Base-by-base conservation (phyloP, 2,113 vertebrate genomes). In the Oreochromis tanganicae region DNA sequence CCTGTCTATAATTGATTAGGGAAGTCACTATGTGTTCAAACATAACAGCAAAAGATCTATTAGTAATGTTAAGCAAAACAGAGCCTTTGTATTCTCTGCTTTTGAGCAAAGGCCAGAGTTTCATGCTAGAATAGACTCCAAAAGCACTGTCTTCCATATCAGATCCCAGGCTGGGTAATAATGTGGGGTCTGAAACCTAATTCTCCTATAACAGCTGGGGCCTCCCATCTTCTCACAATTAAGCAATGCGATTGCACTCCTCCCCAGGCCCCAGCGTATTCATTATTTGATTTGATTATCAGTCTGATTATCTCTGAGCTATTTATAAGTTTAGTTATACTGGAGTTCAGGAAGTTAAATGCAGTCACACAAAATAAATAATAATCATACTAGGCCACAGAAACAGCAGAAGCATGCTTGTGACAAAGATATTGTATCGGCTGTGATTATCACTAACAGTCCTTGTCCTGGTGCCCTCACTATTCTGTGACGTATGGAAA, bases 1-100 rank as follows among this genome's bases (percentile, higher is more conserved):
- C 48, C 86, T 87, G 88, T 89, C 86, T 94, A 91, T 94, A 91
- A 94, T 94, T 92, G 91, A 95, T 95, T 89, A 81, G 81, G 19
- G 79, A 91, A 88, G 92, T 92, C 61, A 19, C 46, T 84, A 82
- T 90, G 91, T 89, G 88, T 90, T 93, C 63, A 56, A 83, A 93
- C 90, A 87, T 43, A 83, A 73, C 73, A 52, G 57, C 48, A 36
- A 90, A 93, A 88, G 86, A 83, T 92, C 80, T 89, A 81, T 90
- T 89, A 61, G 87, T 83, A 68, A 88, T 87, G 32, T 66, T 75
- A 82, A 82, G 79, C 78, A 32, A 85, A 93, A 92, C 87, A 85
- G 56, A 85, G 75, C 43, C 78, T 87, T 92, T 93, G 88, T 93
- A 32, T 87, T 89, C 61, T 80, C 27, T 46, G 54, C 61, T 55